These are phyloP conservation scores for Lichenostomus cassidix DNA, from an alignment of 2,113 vertebrate genomes.

Conservation along the genomic window DNA sequence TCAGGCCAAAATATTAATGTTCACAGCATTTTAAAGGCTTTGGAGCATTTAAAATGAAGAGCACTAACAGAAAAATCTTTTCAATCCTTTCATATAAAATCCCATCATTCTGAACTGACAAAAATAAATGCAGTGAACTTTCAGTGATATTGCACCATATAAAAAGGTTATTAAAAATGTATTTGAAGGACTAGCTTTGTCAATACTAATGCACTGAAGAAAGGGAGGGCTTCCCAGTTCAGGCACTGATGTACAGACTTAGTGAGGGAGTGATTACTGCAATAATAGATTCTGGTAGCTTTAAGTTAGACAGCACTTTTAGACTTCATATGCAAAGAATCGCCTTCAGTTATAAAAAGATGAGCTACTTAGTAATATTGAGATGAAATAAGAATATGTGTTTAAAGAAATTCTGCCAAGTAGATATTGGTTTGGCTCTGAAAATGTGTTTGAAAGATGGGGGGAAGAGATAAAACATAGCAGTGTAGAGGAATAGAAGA, in stretches of 20 bases:
- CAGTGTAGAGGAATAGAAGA: background rate
- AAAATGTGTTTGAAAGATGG: background rate
- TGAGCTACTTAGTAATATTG: background rate
- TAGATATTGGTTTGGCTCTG: background rate
- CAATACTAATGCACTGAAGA: constrained; percentile 51
- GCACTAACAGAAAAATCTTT: constrained; percentile 2
- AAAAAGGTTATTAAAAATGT: constrained; percentile 60
- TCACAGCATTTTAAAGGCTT: background rate
- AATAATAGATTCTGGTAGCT: constrained; percentile 70
- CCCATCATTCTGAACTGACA: background rate
- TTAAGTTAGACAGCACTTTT: constrained; percentile 62
- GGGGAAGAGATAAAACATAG: background rate
- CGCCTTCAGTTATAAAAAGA: constrained; percentile 11
- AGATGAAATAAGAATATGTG: background rate
- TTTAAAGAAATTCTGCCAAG: background rate
- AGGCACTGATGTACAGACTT: constrained; percentile 30
- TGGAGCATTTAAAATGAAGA: constrained; percentile 3
- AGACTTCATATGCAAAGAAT: constrained; percentile 59
- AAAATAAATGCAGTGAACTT: constrained; percentile 50
- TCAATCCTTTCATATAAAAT: background rate
- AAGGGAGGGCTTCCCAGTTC: constrained; percentile 37
- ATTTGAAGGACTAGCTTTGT: constrained; percentile 51
- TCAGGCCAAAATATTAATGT: constrained; percentile 4
- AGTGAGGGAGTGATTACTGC: constrained; percentile 59
- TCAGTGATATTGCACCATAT: constrained; percentile 6